Conservation (phyloP, 1,140 invertebrate genomes). For the Dufourea novaeangliae region DNA sequence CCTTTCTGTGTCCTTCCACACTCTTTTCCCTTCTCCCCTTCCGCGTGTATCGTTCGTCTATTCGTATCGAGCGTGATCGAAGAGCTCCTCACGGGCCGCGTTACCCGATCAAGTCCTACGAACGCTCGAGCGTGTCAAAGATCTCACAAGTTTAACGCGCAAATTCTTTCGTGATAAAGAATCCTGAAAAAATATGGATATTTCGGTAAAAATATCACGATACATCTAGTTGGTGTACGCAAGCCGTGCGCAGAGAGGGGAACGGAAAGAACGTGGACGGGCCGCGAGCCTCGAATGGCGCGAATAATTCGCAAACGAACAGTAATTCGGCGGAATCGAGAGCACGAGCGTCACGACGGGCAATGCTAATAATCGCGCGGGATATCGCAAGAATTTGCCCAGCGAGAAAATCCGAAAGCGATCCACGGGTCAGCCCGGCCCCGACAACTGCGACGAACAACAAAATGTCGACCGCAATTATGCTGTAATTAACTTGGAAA, state of each 20-base stretch:
- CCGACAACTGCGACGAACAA: slow-evolving; percentile 71
- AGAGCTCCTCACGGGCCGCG: too few relatives aligned
- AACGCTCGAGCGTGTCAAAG: neutral
- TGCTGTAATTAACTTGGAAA: slow-evolving; percentile 81
- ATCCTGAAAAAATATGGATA: too few relatives aligned
- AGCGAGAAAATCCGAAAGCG: slow-evolving; percentile 56
- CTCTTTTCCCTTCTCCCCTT: neutral
- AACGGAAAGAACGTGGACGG: neutral
- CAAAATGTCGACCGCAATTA: slow-evolving; percentile 82
- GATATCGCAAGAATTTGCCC: slow-evolving; percentile 61
- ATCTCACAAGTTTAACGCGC: too few relatives aligned
- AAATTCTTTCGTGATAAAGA: too few relatives aligned
- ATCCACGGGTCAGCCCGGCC: slow-evolving; percentile 47
- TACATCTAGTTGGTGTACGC: too few relatives aligned
- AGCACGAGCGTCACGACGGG: slow-evolving; percentile 33
- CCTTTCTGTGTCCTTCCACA: slow-evolving; percentile 8
- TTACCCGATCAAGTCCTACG: too few relatives aligned
- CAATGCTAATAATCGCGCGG: slow-evolving; percentile 56
- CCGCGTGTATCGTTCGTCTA: neutral
- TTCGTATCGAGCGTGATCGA: too few relatives aligned
- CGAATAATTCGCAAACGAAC: slow-evolving; percentile 34
- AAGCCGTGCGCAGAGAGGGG: too few relatives aligned
- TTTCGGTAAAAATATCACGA: too few relatives aligned
- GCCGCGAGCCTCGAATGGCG: slow-evolving; percentile 31
- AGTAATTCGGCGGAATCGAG: slow-evolving; percentile 29